Conservation (phyloP, 2,113 vertebrate genomes). For the Pionites leucogaster region DNA sequence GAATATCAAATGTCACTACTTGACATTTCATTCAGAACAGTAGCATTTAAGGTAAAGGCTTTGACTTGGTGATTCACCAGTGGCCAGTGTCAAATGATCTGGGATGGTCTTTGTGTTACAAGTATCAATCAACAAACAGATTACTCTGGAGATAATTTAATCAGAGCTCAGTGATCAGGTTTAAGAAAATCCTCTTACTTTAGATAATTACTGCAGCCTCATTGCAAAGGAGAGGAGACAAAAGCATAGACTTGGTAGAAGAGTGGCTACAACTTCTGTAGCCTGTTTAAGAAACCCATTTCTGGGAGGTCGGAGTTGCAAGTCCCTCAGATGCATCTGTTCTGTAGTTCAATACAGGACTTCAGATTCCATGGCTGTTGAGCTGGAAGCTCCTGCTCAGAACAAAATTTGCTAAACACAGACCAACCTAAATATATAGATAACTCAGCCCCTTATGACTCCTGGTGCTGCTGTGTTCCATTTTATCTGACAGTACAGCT, state of each 20-base stretch:
- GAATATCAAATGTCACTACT: conserved; percentile 44
- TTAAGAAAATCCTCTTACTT: neutral
- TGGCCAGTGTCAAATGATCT: neutral
- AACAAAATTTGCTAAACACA: neutral
- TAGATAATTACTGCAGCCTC: neutral
- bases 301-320: neutral
- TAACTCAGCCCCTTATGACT: neutral
- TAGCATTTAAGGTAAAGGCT: conserved; percentile 1
- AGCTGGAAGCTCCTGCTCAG: neutral
- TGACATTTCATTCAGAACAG: conserved; percentile 42
- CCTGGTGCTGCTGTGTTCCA: neutral
- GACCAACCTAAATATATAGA: neutral
- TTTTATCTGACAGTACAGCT: conserved; percentile 37
- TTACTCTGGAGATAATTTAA: conserved; percentile 14
- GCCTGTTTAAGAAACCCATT: neutral
- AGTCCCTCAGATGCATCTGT: neutral
- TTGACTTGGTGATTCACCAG: neutral
- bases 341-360: neutral
- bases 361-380: neutral
- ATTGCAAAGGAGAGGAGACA: neutral
- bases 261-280: neutral
- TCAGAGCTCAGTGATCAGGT: neutral
- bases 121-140: conserved; percentile 18
- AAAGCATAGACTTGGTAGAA: neutral
- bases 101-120: neutral